phyloP scores from a whole-genome alignment of 1,140 invertebrate species.

The Aethina tumida region DNA sequence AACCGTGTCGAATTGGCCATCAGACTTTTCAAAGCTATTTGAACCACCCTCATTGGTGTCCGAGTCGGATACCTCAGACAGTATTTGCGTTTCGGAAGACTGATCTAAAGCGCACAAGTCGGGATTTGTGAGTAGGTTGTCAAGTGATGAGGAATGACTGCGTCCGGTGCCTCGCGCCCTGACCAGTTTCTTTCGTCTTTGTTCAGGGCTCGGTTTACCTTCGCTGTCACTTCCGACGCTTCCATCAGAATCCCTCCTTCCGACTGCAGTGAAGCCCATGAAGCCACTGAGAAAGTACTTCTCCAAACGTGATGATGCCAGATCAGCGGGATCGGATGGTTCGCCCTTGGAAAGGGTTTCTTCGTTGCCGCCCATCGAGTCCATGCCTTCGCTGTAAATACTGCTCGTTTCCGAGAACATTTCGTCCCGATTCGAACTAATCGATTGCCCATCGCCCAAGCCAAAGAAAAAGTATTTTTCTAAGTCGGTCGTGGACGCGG shows the following conservation, averaged over 20 bases:
- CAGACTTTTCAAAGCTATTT: constrained; percentile 54
- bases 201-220: constrained; percentile 74
- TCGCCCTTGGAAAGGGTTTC: constrained; percentile 36
- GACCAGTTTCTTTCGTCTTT: constrained; percentile 66
- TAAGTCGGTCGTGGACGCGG: constrained; percentile 67
- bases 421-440: constrained; percentile 47
- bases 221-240: constrained; percentile 78
- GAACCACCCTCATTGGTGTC: constrained; percentile 62
- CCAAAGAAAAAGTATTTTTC: constrained; percentile 89
- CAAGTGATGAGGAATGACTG: constrained; percentile 68
- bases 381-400: constrained; percentile 71
- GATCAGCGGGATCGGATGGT: constrained; percentile 52
- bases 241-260: constrained; percentile 67
- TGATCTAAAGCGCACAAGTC: constrained; percentile 43
- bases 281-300: constrained; percentile 85
- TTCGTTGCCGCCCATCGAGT: constrained; percentile 51
- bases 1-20: constrained; percentile 69
- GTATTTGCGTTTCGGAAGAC: constrained; percentile 30
- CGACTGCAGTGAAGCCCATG: constrained; percentile 66
- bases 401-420: constrained; percentile 79
- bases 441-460: constrained; percentile 51
- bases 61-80: constrained; percentile 63
- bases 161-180: constrained; percentile 67
- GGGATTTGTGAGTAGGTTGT: constrained; percentile 56
- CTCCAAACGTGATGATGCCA: constrained; percentile 75